Conservation (phyloP, 2,797 vertebrate genomes). For the Sciaenops ocellatus region DNA sequence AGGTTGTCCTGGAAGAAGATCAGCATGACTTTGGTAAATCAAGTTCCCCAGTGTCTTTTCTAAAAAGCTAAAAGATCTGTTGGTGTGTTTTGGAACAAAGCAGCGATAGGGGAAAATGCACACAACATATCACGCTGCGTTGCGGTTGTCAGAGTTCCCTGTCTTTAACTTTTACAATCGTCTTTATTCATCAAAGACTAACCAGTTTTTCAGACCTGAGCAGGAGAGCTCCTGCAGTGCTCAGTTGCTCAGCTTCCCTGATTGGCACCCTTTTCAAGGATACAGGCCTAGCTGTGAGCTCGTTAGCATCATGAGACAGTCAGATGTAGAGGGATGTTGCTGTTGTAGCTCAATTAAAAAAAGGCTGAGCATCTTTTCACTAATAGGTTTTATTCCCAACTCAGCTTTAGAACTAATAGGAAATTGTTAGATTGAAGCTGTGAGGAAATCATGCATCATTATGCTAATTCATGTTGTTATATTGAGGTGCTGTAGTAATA, state of each 20-base stretch:
- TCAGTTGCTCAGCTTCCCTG: conserved; percentile 27
- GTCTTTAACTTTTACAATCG: conserved; percentile 29
- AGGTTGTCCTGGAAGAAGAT: conserved; percentile 44
- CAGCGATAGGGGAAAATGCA: conserved; percentile 1
- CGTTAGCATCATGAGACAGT: conserved; percentile 45
- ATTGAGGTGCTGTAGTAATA: background rate
- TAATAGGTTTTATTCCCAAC: conserved; percentile 39
- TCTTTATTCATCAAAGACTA: conserved; percentile 50
- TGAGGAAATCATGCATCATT: conserved; percentile 5
- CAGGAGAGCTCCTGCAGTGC: conserved; percentile 45
- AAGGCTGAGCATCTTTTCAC: conserved; percentile 34
- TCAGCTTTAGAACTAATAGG: conserved; percentile 13
- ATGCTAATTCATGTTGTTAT: background rate
- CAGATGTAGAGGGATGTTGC: conserved; percentile 16
- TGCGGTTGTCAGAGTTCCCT: conserved; percentile 21
- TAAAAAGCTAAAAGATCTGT: conserved; percentile 37
- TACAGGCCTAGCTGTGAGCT: conserved; percentile 36
- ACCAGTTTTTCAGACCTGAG: conserved; percentile 26
- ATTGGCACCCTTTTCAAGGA: conserved; percentile 37
- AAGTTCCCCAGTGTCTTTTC: conserved; percentile 38
- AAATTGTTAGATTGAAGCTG: conserved; percentile 13
- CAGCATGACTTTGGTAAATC: conserved; percentile 26
- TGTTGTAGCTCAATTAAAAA: conserved; percentile 54
- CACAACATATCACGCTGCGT: conserved; percentile 34
- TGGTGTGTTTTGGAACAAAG: conserved; percentile 33